phyloP scores from a whole-genome alignment of 2,888 invertebrate genomes.

The Dione vanillae region DNA sequence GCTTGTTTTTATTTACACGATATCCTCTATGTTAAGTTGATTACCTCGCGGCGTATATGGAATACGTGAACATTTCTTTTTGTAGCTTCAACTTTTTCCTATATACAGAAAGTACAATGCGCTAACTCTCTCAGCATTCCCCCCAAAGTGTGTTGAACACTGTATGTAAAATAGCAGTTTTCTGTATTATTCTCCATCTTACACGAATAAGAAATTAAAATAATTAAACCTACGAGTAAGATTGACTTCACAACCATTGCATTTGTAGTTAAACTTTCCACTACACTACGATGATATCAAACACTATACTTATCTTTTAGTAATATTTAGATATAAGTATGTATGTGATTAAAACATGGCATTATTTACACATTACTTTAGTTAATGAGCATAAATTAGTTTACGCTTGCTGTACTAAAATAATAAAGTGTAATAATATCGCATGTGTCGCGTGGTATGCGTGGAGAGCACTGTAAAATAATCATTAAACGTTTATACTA shows the following conservation, averaged over 20 bases:
- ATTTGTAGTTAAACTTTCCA: neutral
- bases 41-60: too few relatives aligned
- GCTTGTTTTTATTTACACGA: too few relatives aligned
- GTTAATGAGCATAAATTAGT: conserved; percentile 6
- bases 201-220: too few relatives aligned
- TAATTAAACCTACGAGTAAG: too few relatives aligned
- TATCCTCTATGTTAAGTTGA: too few relatives aligned
- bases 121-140: too few relatives aligned
- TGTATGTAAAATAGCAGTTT: too few relatives aligned
- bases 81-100: too few relatives aligned
- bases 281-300: neutral
- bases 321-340: neutral
- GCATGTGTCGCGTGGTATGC: conserved; percentile 20
- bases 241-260: neutral
- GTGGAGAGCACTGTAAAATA: conserved; percentile 31
- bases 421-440: conserved; percentile 22
- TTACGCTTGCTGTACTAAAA: conserved; percentile 7
- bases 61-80: too few relatives aligned
- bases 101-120: too few relatives aligned
- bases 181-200: too few relatives aligned
- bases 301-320: neutral
- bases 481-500: conserved; percentile 30
- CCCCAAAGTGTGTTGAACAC: too few relatives aligned
- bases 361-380: neutral
- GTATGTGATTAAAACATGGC: neutral